Conservation (phyloP, 2,888 invertebrate species). For the Tridacna gigas region DNA sequence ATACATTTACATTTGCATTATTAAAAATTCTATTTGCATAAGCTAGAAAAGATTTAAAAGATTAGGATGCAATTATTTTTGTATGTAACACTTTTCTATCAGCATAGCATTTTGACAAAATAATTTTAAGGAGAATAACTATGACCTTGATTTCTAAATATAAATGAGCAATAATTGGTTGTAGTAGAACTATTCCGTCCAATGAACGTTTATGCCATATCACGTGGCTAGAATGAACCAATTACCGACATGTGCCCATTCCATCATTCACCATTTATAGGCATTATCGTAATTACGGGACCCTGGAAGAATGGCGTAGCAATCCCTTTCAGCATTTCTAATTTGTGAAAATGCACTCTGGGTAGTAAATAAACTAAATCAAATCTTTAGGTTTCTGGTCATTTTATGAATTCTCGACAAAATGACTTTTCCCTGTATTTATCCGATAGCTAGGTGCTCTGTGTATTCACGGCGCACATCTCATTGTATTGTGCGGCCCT, state of each 20-base stretch:
- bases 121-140: conserved; percentile 28
- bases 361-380: not conserved
- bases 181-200: conserved; percentile 33
- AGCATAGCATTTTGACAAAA: conserved; percentile 4
- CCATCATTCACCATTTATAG: conserved; percentile 84
- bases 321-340: not conserved
- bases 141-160: conserved; percentile 37
- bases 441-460: conserved; percentile 32
- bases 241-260: conserved; percentile 55
- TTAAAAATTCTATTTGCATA: conserved; percentile 4
- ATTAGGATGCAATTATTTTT: not conserved
- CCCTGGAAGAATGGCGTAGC: conserved; percentile 13
- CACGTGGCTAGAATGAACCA: conserved; percentile 58
- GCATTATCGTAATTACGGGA: conserved; percentile 50
- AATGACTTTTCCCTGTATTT: not conserved
- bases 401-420: not conserved
- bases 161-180: conserved; percentile 46
- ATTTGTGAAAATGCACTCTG: not conserved
- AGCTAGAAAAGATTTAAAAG: not conserved
- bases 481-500: conserved; percentile 63
- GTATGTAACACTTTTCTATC: not conserved
- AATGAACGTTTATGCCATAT: conserved; percentile 21
- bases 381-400: not conserved
- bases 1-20: not conserved
- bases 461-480: conserved; percentile 36